These are phyloP conservation scores for Ophiodon elongatus DNA, from an alignment of 2,113 vertebrate genomes.

Conservation along the genomic window DNA sequence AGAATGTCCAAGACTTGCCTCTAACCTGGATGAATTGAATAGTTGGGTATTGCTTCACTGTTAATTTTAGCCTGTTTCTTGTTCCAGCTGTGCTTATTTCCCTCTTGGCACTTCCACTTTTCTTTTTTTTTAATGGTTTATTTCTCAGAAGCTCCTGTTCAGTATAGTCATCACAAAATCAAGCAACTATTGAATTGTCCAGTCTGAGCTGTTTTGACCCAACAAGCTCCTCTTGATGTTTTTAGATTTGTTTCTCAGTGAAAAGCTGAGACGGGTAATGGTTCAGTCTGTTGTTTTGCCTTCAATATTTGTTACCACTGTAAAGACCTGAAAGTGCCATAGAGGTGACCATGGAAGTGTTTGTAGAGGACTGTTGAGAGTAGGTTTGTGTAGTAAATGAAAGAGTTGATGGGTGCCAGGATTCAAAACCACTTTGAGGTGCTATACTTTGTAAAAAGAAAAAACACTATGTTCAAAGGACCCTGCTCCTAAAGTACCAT, in stretches of 20 bases:
- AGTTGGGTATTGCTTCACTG: constrained; percentile 44
- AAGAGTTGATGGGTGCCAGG: constrained; percentile 51
- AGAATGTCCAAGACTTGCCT: constrained; percentile 36
- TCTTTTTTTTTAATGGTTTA: constrained; percentile 18
- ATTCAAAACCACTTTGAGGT: constrained; percentile 63
- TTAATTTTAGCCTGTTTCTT: constrained; percentile 71
- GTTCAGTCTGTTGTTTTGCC: constrained; percentile 75
- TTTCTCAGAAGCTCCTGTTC: constrained; percentile 39
- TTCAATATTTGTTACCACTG: constrained; percentile 74
- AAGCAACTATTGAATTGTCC: constrained; percentile 29
- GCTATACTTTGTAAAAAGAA: constrained; percentile 44
- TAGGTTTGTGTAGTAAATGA: constrained; percentile 60
- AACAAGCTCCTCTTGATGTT: constrained; percentile 40
- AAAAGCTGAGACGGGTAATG: constrained; percentile 70
- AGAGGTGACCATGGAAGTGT: constrained; percentile 71
- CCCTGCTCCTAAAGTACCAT: constrained; percentile 38
- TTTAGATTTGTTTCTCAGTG: constrained; percentile 55
- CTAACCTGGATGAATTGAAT: constrained; percentile 41
- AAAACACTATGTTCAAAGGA: constrained; percentile 31
- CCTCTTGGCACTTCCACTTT: constrained; percentile 70
- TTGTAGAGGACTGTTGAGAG: constrained; percentile 56
- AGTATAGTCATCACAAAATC: constrained; percentile 8
- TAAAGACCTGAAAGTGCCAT: constrained; percentile 83
- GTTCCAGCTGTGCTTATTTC: constrained; percentile 72
- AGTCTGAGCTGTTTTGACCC: constrained; percentile 9